Percentiles rank a stretch among this genome's conserved stretches.
Conservation (phyloP, 1,140 invertebrate genomes). For the Leucophenga varia region DNA sequence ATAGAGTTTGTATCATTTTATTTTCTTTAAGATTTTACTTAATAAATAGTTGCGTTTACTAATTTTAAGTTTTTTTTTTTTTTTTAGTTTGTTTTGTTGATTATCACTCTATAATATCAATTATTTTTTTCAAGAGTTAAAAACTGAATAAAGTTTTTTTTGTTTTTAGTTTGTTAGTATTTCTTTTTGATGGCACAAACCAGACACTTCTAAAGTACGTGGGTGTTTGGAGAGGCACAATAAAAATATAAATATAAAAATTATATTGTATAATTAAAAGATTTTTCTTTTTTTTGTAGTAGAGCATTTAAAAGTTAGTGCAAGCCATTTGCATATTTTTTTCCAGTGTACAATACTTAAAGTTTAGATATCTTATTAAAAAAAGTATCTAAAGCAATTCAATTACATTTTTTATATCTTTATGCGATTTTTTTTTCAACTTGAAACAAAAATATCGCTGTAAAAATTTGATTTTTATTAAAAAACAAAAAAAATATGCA, state of each 20-base stretch:
- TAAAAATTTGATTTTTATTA: no score
- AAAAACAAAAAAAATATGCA: constrained; percentile 15
- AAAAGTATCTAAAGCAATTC: no score
- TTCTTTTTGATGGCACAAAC: not conserved
- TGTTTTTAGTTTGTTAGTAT: constrained; percentile 9
- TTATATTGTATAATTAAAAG: no score
- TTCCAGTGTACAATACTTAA: constrained; percentile 6
- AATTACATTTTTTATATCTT: no score
- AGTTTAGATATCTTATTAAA: no score
- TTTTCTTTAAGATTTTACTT: constrained; percentile 9
- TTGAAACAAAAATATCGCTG: no score
- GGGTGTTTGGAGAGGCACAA: no score
- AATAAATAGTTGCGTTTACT: constrained; percentile 1
- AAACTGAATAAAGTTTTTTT: constrained; percentile 15
- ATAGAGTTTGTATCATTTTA: constrained; percentile 5
- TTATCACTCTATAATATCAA: no score
- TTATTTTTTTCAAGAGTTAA: not conserved
- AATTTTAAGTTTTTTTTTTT: not conserved
- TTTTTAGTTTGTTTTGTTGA: no score
- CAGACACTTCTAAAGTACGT: no score
- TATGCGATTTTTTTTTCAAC: constrained; percentile 3
- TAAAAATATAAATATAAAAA: no score
- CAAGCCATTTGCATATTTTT: constrained; percentile 1
- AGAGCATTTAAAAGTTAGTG: constrained; percentile 9
- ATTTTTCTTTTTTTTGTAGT: no score